These are phyloP conservation scores for Psophia crepitans DNA, from an alignment of 2,113 vertebrate species.

Conservation along the genomic window DNA sequence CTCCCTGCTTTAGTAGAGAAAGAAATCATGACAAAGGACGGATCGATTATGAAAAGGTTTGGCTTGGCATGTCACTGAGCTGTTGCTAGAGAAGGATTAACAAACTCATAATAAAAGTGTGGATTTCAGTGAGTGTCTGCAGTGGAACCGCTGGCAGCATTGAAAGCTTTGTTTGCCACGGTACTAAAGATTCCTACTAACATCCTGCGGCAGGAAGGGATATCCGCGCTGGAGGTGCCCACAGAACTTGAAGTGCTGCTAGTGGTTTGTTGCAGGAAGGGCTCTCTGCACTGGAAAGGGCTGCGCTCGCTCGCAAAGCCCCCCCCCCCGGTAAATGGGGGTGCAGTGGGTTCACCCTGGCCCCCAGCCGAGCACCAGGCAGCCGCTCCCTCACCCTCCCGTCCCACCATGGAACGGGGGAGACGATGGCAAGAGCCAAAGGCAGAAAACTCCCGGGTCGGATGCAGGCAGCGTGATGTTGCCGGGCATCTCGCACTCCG, in stretches of 20 bases:
- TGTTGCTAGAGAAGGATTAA: slow-evolving; percentile 22
- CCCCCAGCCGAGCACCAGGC: background rate
- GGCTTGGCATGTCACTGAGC: slow-evolving; percentile 69
- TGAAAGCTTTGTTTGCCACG: background rate
- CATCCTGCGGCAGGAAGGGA: background rate
- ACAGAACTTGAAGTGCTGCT: too few relatives aligned
- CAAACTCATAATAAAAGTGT: slow-evolving; percentile 31
- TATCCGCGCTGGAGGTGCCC: too few relatives aligned
- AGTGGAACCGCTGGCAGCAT: background rate
- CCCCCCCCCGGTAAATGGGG: background rate
- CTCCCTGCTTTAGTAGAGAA: slow-evolving; percentile 87
- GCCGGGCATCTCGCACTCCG: background rate
- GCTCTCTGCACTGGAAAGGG: background rate
- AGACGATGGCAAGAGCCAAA: background rate
- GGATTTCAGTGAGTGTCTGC: background rate
- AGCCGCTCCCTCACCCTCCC: background rate
- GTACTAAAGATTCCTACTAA: background rate
- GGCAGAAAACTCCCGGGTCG: background rate
- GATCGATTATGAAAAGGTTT: slow-evolving; percentile 94
- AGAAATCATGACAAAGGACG: slow-evolving; percentile 86
- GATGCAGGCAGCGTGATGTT: background rate
- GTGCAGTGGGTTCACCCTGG: background rate
- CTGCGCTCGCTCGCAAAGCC: background rate
- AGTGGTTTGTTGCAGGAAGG: too few relatives aligned
- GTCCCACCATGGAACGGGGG: background rate